Percentiles rank a stretch among this genome's conserved stretches.
Conservation (phyloP, 2,888 invertebrate genomes). For the Nomada fucata region DNA sequence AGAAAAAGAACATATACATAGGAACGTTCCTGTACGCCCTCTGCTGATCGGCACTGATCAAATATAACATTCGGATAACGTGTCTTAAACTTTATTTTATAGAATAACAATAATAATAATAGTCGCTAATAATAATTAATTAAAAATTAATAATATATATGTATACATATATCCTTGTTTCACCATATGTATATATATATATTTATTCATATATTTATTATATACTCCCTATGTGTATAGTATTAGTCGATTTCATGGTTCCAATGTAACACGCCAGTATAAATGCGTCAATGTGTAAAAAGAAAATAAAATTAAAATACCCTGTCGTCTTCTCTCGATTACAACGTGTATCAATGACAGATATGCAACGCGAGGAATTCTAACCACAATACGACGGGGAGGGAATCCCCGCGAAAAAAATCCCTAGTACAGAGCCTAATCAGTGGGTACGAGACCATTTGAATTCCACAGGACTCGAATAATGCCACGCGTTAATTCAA, state of each 20-base stretch:
- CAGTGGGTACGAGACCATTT: constrained; percentile 1
- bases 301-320: constrained; percentile 59
- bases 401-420: neutral
- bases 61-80: constrained; percentile 75
- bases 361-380: no score
- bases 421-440: neutral
- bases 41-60: constrained; percentile 58
- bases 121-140: constrained; percentile 58
- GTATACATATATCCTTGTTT: constrained; percentile 44
- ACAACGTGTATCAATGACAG: neutral
- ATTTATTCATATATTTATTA: constrained; percentile 42
- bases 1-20: neutral
- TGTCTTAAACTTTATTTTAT: constrained; percentile 80
- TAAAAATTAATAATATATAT: constrained; percentile 61
- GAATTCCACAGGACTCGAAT: neutral
- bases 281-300: constrained; percentile 66
- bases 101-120: constrained; percentile 72
- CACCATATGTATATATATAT: constrained; percentile 42
- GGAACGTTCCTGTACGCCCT: constrained; percentile 40
- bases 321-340: constrained; percentile 42
- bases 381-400: no score
- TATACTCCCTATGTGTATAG: constrained; percentile 82
- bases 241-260: constrained; percentile 77
- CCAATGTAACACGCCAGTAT: constrained; percentile 70
- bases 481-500: neutral